These are phyloP conservation scores for Cherax destructor DNA, from an alignment of 1,140 invertebrate genomes.

Conservation along the genomic window DNA sequence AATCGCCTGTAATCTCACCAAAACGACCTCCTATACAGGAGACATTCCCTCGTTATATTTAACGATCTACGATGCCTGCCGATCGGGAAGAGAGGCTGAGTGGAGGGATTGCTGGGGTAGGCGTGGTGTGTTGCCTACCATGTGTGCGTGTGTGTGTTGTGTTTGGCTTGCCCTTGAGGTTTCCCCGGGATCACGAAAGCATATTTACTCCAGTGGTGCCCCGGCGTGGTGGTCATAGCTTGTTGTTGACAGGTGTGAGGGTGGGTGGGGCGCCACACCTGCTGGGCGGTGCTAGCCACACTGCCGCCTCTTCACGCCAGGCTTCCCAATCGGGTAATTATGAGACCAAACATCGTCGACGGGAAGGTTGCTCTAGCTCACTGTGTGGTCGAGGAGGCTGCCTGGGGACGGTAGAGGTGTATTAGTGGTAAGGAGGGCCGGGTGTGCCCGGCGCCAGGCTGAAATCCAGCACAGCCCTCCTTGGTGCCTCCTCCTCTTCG, in stretches of 20 bases:
- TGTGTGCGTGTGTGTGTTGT: not conserved
- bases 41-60: not conserved
- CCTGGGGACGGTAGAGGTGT: not conserved
- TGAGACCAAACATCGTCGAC: not conserved
- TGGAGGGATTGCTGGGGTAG: not conserved
- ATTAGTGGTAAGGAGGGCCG: not conserved
- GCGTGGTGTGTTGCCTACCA: not conserved
- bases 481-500: not conserved
- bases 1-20: not conserved
- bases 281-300: not conserved
- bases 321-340: not conserved
- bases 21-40: not conserved
- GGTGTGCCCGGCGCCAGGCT: constrained; percentile 14
- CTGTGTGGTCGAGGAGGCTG: not conserved
- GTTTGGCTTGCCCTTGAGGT: not conserved
- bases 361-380: not conserved
- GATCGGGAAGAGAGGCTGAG: not conserved
- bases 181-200: not conserved
- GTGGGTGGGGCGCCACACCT: not conserved
- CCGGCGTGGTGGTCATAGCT: not conserved
- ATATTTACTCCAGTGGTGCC: not conserved
- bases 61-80: not conserved
- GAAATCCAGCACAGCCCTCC: not conserved
- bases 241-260: constrained; percentile 15
- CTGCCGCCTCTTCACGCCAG: not conserved